Evolutionary conservation across 2,113 vertebrate species (phyloP).

Genomic region (Toxotes jaculatrix): DNA sequence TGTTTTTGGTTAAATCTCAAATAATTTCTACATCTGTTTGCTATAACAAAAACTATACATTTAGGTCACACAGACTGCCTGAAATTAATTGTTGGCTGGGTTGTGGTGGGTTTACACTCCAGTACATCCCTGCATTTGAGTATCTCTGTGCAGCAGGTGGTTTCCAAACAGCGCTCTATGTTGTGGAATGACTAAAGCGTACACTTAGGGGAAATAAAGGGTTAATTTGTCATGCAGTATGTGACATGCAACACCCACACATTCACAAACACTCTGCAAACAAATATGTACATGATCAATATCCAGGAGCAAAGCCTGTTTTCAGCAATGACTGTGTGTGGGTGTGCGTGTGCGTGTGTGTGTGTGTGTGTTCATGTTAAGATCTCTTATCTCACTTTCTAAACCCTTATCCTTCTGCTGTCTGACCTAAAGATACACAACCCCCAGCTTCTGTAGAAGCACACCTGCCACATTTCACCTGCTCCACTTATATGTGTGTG

Average conservation of each 20-base stretch:
- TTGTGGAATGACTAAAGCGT: conserved; percentile 72
- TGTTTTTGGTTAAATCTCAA: neutral
- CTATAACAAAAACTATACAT: neutral
- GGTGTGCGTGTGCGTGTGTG: conserved; percentile 7
- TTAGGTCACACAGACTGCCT: neutral
- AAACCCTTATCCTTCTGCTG: conserved; percentile 20
- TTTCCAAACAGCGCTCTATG: conserved; percentile 69
- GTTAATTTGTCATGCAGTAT: conserved; percentile 72
- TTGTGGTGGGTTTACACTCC: conserved; percentile 29
- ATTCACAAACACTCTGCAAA: conserved; percentile 26
- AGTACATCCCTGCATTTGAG: conserved; percentile 37
- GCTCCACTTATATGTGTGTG: conserved; percentile 23
- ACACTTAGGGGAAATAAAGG: conserved; percentile 66
- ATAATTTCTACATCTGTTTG: neutral
- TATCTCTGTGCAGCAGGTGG: conserved; percentile 63
- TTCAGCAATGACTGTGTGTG: neutral
- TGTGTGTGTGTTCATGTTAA: conserved; percentile 5
- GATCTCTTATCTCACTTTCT: conserved; percentile 45
- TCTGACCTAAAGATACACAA: conserved; percentile 47
- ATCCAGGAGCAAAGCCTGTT: conserved; percentile 41
- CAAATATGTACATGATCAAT: conserved; percentile 52
- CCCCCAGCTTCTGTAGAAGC: conserved; percentile 10
- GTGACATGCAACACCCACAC: conserved; percentile 59
- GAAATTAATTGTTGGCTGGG: neutral
- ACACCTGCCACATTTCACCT: conserved; percentile 63